These are phyloP conservation scores for Nasonia giraulti DNA, from an alignment of 1,140 invertebrate genomes.

Conservation along the genomic window DNA sequence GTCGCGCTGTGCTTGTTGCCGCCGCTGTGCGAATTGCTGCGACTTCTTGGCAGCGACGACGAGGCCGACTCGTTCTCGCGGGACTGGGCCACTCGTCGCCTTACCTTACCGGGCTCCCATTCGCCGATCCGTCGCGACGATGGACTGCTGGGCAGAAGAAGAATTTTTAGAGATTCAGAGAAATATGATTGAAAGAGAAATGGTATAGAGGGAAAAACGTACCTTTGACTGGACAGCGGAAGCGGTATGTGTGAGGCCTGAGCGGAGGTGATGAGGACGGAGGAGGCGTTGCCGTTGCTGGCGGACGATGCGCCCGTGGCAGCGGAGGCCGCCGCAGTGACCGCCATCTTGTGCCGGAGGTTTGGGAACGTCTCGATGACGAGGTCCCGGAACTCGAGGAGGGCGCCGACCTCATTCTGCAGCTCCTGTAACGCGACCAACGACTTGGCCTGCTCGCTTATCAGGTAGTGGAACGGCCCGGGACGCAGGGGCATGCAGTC, in stretches of 20 bases:
- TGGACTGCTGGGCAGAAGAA: conserved; percentile 44
- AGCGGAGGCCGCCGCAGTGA: conserved; percentile 69
- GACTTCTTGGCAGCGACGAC: conserved; percentile 77
- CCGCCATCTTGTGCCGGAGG: conserved; percentile 85
- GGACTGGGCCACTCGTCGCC: conserved; percentile 76
- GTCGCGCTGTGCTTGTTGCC: conserved; percentile 77
- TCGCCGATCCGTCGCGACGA: conserved; percentile 73
- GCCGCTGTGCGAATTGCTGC: conserved; percentile 80
- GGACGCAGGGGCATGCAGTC: conserved; percentile 82
- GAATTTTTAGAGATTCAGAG: no score
- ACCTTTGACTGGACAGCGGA: conserved; percentile 62
- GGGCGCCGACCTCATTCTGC: conserved; percentile 91
- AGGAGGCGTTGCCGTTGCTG: conserved; percentile 61
- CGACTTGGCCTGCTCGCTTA: conserved; percentile 88
- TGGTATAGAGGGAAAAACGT: background rate
- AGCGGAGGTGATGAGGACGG: conserved; percentile 64
- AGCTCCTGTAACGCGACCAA: conserved; percentile 86
- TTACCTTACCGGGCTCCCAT: conserved; percentile 86
- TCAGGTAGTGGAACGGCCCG: conserved; percentile 84
- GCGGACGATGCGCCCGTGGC: conserved; percentile 48
- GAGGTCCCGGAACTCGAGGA: conserved; percentile 91
- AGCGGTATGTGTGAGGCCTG: conserved; percentile 66
- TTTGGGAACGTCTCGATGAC: conserved; percentile 94
- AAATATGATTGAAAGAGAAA: no score
- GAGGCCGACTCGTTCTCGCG: conserved; percentile 69